A percentile compares a stretch with the other conserved stretches of the same genome.
Conservation (phyloP, 2,113 vertebrate species). For the Pan troglodytes region DNA sequence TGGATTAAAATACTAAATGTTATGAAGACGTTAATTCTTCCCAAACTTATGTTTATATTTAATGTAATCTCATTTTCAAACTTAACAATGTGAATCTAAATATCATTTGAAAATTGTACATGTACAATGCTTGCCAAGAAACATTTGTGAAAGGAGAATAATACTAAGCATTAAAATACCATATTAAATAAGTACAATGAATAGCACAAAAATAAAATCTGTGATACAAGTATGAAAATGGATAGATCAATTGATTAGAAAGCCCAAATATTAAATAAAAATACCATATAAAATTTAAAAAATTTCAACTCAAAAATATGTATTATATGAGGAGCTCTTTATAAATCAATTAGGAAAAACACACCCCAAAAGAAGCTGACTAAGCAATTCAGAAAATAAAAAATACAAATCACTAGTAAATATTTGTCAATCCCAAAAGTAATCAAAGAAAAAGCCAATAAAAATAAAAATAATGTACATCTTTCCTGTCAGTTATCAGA, state of each 20-base stretch:
- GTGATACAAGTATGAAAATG: not conserved
- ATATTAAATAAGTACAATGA: not conserved
- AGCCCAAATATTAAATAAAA: slow-evolving; percentile 1
- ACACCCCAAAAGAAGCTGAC: not conserved
- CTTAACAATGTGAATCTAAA: slow-evolving; percentile 28
- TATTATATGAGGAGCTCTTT: not conserved
- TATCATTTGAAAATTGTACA: not conserved
- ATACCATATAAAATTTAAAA: not conserved
- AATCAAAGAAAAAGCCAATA: slow-evolving; percentile 30
- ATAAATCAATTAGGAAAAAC: slow-evolving; percentile 1
- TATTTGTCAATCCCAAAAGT: not conserved
- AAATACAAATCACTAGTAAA: not conserved
- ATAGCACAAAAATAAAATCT: not conserved
- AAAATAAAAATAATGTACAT: not conserved
- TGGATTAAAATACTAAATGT: not conserved
- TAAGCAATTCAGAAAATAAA: slow-evolving; percentile 2
- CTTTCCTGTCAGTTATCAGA: not conserved
- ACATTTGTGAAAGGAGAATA: slow-evolving; percentile 22
- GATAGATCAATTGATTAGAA: not conserved
- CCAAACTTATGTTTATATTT: slow-evolving; percentile 15
- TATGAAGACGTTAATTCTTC: not conserved
- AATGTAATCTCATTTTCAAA: slow-evolving; percentile 14
- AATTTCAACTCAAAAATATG: not conserved
- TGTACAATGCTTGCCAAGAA: not conserved
- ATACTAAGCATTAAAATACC: not conserved